These are phyloP conservation scores for Bambusicola thoracicus DNA, from an alignment of 2,113 vertebrate genomes.

Conservation along the genomic window DNA sequence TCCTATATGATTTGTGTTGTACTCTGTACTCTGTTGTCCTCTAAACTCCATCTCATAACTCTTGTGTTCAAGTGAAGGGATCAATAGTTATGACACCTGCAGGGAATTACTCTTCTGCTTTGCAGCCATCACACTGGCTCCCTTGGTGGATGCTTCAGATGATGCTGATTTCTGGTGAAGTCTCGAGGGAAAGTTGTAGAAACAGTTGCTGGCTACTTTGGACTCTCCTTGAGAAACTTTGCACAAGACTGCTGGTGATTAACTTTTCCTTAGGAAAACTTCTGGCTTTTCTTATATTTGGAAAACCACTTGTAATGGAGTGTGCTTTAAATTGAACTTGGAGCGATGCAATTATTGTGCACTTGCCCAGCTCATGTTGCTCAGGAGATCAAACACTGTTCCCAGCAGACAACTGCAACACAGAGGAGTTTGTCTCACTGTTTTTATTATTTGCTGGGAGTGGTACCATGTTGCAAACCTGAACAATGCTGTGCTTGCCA, in stretches of 20 bases:
- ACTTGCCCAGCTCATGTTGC: neutral
- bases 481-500: neutral
- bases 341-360: neutral
- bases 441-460: neutral
- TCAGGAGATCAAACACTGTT: neutral
- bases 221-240: neutral
- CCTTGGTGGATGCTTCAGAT: neutral
- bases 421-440: neutral
- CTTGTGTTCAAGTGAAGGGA: neutral
- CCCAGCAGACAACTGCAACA: neutral
- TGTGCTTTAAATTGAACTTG: neutral
- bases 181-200: neutral
- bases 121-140: neutral
- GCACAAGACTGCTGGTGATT: neutral
- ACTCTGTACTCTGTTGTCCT: neutral
- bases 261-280: neutral
- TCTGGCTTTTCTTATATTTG: neutral
- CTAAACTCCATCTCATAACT: neutral
- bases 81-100: neutral
- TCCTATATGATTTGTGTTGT: accelerated
- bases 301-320: neutral
- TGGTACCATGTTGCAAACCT: neutral
- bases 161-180: neutral
- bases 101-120: neutral
- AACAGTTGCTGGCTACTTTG: neutral